phyloP scores from a whole-genome alignment of 2,113 vertebrate genomes.

The Hyaena hyaena region DNA sequence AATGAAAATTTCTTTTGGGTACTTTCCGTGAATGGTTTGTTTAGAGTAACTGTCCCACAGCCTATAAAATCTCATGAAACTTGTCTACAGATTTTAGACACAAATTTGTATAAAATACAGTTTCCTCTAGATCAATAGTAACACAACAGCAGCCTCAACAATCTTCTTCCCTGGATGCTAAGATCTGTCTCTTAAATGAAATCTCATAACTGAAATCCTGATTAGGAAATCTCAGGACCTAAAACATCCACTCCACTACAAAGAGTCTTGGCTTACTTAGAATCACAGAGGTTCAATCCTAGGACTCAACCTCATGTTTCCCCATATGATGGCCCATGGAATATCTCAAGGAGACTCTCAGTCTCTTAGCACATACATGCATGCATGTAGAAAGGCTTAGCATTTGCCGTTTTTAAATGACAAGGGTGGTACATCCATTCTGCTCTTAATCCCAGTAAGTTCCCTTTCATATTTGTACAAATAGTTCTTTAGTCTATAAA shows the following conservation, averaged over 20 bases:
- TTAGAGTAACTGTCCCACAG: slow-evolving; percentile 11
- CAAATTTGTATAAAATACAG: background rate
- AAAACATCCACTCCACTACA: background rate
- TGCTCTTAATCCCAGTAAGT: background rate
- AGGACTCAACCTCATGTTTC: background rate
- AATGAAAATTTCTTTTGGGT: slow-evolving; percentile 22
- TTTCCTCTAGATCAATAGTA: background rate
- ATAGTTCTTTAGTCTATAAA: background rate
- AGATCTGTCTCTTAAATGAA: slow-evolving; percentile 18
- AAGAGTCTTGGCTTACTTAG: background rate
- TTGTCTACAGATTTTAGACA: background rate
- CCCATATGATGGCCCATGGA: background rate
- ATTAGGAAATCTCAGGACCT: background rate
- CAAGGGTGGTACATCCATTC: background rate
- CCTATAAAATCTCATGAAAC: slow-evolving; percentile 35
- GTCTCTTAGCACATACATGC: background rate
- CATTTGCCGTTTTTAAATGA: slow-evolving; percentile 18
- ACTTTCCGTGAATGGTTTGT: background rate
- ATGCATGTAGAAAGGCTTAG: background rate
- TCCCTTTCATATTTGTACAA: slow-evolving; percentile 15
- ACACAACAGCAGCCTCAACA: background rate
- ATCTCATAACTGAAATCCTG: background rate
- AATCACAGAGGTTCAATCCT: background rate
- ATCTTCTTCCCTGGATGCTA: background rate
- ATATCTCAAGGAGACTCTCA: background rate